Conservation (phyloP, 2,888 invertebrate genomes). For the Odontocolon sp. region DNA sequence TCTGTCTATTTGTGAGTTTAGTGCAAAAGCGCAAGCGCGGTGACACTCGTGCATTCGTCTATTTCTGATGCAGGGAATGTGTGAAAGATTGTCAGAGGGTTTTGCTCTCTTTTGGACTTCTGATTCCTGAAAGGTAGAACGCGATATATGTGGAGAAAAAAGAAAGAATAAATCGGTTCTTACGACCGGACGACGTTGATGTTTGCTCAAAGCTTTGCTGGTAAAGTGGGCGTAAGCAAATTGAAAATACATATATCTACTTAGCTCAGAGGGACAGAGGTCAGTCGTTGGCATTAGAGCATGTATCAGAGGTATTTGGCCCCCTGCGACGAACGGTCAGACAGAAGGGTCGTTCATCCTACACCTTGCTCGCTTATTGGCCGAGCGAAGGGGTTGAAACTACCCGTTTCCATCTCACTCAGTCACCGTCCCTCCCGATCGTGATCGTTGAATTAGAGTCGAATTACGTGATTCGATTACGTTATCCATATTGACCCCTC, state of each 20-base stretch:
- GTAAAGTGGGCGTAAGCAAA: conserved; percentile 34
- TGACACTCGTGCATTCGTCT: conserved; percentile 48
- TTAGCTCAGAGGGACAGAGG: conserved; percentile 10
- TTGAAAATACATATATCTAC: neutral
- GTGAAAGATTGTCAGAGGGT: conserved; percentile 28
- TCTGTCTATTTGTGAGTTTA: conserved; percentile 16
- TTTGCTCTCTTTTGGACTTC: conserved; percentile 13
- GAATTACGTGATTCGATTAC: neutral
- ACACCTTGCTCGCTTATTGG: conserved; percentile 26
- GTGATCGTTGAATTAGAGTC: conserved; percentile 34
- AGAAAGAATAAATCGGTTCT: conserved; percentile 17
- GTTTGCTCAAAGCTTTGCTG: conserved; percentile 40
- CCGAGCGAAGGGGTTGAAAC: conserved; percentile 30
- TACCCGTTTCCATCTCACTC: neutral
- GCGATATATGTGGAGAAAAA: neutral
- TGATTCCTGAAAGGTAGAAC: conserved; percentile 5
- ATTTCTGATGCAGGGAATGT: conserved; percentile 29
- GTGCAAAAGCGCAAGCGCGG: conserved; percentile 50
- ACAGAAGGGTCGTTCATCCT: conserved; percentile 35
- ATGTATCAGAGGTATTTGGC: conserved; percentile 29
- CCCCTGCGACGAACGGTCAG: neutral
- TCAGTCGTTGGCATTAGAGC: conserved; percentile 23
- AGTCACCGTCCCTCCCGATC: conserved; percentile 4
- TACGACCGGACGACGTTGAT: conserved; percentile 33
- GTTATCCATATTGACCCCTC: conserved; percentile 9